Evolutionary conservation across 2,888 invertebrate species (phyloP), one percentile per base, ranked within the genome.

Genomic region (Omphaloscelis lunosa): DNA sequence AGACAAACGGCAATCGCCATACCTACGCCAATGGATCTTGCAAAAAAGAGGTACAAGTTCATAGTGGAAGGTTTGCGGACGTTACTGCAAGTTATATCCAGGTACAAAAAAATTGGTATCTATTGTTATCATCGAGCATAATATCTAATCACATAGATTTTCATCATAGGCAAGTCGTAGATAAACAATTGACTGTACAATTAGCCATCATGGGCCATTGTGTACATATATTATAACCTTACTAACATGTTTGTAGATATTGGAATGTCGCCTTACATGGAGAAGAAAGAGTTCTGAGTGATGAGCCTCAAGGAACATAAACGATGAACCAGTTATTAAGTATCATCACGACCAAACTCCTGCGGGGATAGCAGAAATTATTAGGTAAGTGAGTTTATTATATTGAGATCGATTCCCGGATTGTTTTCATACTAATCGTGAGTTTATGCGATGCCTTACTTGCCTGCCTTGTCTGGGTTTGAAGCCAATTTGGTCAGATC

Each of bases 151-250:
- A 23, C 29, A 41, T 51, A 62, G 41, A 83, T 79, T 63, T 27
- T 7, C 29, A 78, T 83, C 83, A 58, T 41, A 65, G 15, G 39
- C 63, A 5, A 82, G 63, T 51, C 41, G 12, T 51, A 75, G 29
- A 73, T 74, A 34, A 39, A 20, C 48, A 48, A 77, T 45, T 51
- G 27, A 20, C n/a, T 58, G 23, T 27, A 17, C n/a, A 62, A 51
- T 83, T 63, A 41, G 34, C 41, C 51, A 79, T n/a, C 51, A 83
- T 78, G 58, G 79, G 63, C 84, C 58, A 59, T 68, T 83, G 67
- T 83, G 83, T 77, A 63, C 17, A 79, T 11, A 45, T 5, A 41
- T 51, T 23, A n/a, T 15, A 45, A 78, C 20, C 11, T 17, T 15
- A 58, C 1, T 27, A 27, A 59, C 0, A 29, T 29, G 29, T 29